Evolutionary conservation across 2,113 vertebrate species (phyloP).

Genomic region (Harpagus bidentatus): DNA sequence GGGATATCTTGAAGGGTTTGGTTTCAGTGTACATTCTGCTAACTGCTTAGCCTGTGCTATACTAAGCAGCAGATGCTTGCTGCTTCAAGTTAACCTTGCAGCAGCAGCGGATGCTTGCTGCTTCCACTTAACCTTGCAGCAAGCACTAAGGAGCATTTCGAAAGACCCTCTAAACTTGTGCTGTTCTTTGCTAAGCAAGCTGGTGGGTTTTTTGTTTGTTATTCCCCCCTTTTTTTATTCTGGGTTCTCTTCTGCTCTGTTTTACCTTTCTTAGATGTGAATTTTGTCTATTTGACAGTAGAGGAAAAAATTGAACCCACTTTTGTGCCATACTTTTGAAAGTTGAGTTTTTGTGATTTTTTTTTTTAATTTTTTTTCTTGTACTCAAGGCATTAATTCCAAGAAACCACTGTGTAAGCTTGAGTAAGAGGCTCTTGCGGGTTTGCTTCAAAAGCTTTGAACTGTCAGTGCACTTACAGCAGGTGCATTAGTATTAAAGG

Average conservation of each 20-base stretch:
- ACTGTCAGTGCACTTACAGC: neutral
- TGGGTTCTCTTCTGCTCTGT: neutral
- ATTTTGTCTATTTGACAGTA: neutral
- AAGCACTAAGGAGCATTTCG: neutral
- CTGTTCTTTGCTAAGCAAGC: neutral
- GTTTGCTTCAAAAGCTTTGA: neutral
- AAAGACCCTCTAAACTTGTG: neutral
- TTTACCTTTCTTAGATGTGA: neutral
- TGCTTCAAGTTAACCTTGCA: neutral
- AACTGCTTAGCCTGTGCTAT: neutral
- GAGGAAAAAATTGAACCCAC: neutral
- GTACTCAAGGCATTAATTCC: neutral
- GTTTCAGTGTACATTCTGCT: neutral
- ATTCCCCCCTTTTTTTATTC: neutral
- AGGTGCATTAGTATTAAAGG: neutral
- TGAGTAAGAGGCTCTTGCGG: neutral
- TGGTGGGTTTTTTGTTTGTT: neutral
- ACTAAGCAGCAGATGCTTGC: neutral
- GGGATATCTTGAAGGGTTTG: neutral
- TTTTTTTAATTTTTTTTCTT: fast-evolving
- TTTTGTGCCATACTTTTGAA: neutral
- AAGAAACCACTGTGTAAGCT: neutral
- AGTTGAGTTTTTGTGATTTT: neutral
- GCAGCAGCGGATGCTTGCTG: neutral
- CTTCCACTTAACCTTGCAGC: neutral